Evolutionary conservation across 2,113 vertebrate species (phyloP).

Genomic region (Forbesichthys agassizii): DNA sequence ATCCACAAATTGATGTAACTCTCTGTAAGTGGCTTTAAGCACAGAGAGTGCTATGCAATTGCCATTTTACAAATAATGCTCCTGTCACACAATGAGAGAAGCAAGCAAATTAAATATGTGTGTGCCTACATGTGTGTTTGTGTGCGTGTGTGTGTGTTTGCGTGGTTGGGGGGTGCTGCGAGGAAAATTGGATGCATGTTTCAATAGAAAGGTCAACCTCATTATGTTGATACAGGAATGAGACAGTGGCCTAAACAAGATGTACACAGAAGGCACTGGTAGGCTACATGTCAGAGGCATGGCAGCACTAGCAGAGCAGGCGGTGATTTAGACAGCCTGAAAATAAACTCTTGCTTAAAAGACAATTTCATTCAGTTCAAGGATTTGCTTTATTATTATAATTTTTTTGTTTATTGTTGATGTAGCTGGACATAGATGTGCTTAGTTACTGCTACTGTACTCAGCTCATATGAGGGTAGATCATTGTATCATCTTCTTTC

Average conservation of each 20-base stretch:
- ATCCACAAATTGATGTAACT: conserved; percentile 46
- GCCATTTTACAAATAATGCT: conserved; percentile 70
- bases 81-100: conserved; percentile 57
- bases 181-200: conserved; percentile 62
- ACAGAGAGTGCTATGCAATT: conserved; percentile 43
- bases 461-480: too few species aligned
- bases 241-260: conserved; percentile 62
- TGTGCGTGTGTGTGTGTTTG: too few species aligned
- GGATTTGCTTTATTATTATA: conserved; percentile 13
- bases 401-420: conserved; percentile 1
- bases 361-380: conserved; percentile 27
- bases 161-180: conserved; percentile 14
- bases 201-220: conserved; percentile 71
- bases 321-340: conserved; percentile 22
- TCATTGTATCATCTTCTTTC: too few species aligned
- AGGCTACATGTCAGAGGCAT: conserved; percentile 47
- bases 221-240: conserved; percentile 68
- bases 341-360: not conserved
- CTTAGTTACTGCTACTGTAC: too few species aligned
- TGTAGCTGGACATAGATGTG: not conserved
- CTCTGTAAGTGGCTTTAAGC: conserved; percentile 50
- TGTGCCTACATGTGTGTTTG: not conserved
- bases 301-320: conserved; percentile 1
- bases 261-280: conserved; percentile 35
- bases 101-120: conserved; percentile 11